Conservation (phyloP, 2,113 vertebrate species). For the Phylloscopus trochilus region DNA sequence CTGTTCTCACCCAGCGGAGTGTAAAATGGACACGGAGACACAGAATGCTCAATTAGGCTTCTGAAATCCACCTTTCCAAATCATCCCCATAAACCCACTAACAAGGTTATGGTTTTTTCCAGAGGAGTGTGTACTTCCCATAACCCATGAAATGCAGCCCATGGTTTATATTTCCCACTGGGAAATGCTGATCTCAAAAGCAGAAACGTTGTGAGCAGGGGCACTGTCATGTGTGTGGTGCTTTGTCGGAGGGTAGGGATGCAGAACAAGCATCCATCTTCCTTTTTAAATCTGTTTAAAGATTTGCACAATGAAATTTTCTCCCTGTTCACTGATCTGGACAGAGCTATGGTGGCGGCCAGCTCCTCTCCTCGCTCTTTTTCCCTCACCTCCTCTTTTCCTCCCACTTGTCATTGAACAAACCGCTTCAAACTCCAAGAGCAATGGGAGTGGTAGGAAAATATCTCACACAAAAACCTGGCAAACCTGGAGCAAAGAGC, state of each 20-base stretch:
- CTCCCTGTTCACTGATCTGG: neutral
- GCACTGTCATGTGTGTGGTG: neutral
- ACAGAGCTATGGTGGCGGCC: neutral
- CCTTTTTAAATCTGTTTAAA: neutral
- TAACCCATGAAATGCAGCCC: accelerated
- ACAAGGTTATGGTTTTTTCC: neutral
- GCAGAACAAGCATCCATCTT: neutral
- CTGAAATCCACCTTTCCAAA: slow-evolving; percentile 53
- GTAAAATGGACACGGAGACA: slow-evolving; percentile 45
- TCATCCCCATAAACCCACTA: neutral
- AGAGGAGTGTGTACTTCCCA: neutral
- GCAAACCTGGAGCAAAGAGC: neutral
- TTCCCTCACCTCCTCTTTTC: neutral
- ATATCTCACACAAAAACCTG: neutral
- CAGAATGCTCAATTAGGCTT: slow-evolving; percentile 49
- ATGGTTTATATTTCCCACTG: neutral
- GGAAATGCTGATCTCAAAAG: neutral
- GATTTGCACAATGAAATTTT: neutral
- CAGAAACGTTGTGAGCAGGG: neutral
- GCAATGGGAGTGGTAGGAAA: accelerated
- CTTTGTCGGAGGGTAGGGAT: neutral
- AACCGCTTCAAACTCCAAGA: neutral
- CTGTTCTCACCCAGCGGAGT: slow-evolving; percentile 42
- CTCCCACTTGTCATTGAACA: neutral
- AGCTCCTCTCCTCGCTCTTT: neutral